phyloP scores from a whole-genome alignment of 1,140 invertebrate species.

The Eumeta japonica region DNA sequence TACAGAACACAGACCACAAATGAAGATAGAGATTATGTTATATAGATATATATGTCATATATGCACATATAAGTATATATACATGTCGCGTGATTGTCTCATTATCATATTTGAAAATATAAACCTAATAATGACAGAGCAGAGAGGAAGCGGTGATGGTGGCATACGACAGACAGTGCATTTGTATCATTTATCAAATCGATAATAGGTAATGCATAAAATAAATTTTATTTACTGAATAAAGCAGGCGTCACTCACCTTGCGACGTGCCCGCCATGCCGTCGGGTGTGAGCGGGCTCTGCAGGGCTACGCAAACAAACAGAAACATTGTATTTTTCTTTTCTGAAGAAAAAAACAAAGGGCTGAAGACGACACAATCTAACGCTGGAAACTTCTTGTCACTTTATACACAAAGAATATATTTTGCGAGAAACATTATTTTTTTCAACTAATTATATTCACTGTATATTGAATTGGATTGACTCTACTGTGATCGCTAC shows the following conservation, averaged over 20 bases:
- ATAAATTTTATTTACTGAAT: slow-evolving; percentile 41
- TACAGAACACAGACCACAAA: slow-evolving; percentile 54
- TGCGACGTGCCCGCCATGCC: slow-evolving; percentile 76
- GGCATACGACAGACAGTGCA: slow-evolving; percentile 62
- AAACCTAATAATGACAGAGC: slow-evolving; percentile 55
- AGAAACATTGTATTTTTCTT: too few relatives aligned
- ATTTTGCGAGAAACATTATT: too few relatives aligned
- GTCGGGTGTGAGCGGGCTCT: slow-evolving; percentile 55
- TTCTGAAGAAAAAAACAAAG: too few relatives aligned
- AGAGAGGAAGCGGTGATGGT: slow-evolving; percentile 63
- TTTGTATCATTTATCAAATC: slow-evolving; percentile 56
- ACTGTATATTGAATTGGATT: too few relatives aligned
- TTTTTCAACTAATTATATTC: too few relatives aligned
- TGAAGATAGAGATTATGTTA: slow-evolving; percentile 53
- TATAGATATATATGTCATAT: slow-evolving; percentile 37
- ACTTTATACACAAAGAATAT: too few relatives aligned
- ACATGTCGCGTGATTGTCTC: slow-evolving; percentile 54
- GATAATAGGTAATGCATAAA: slow-evolving; percentile 56
- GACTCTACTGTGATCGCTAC: too few relatives aligned
- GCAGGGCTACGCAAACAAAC: too few relatives aligned
- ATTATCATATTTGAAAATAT: slow-evolving; percentile 54
- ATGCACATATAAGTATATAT: slow-evolving; percentile 18
- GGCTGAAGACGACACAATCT: too few relatives aligned
- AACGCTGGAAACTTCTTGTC: too few relatives aligned
- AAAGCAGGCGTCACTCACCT: slow-evolving; percentile 69